These are phyloP conservation scores for Tetragonula clypearis DNA, from an alignment of 1,140 invertebrate genomes.

Conservation along the genomic window DNA sequence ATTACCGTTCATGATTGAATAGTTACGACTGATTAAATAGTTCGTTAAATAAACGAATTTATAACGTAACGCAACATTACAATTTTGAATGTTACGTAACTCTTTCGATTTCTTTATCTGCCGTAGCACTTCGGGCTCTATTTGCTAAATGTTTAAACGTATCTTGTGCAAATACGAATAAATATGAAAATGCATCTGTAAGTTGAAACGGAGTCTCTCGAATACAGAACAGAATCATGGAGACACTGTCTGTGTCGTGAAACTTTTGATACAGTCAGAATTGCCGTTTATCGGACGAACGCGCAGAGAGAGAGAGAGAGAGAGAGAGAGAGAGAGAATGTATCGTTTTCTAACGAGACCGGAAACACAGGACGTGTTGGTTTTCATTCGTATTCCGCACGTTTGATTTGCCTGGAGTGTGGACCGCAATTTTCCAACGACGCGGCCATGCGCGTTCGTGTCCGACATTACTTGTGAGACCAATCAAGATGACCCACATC, in stretches of 20 bases:
- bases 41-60: not conserved
- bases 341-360: slow-evolving; percentile 8
- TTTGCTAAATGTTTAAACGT: not conserved
- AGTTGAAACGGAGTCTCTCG: not conserved
- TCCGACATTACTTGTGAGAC: slow-evolving; percentile 25
- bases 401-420: slow-evolving; percentile 23
- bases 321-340: not conserved
- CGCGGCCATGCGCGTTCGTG: not conserved
- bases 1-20: not conserved
- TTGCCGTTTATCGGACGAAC: not conserved
- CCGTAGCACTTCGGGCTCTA: no score
- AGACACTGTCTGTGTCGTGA: not conserved
- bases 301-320: not conserved
- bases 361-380: not conserved
- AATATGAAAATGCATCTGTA: not conserved
- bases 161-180: not conserved
- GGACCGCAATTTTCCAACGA: slow-evolving; percentile 27
- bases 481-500: slow-evolving; percentile 19
- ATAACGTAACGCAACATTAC: not conserved
- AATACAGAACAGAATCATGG: not conserved
- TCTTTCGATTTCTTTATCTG: no score
- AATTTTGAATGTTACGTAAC: no score
- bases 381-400: slow-evolving; percentile 26
- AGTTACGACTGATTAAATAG: not conserved
- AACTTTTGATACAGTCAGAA: not conserved